A percentile compares a stretch with the other conserved stretches of the same genome.
These are phyloP conservation scores for Vicugna pacos DNA, from an alignment of 2,113 vertebrate genomes.

Conservation along the genomic window DNA sequence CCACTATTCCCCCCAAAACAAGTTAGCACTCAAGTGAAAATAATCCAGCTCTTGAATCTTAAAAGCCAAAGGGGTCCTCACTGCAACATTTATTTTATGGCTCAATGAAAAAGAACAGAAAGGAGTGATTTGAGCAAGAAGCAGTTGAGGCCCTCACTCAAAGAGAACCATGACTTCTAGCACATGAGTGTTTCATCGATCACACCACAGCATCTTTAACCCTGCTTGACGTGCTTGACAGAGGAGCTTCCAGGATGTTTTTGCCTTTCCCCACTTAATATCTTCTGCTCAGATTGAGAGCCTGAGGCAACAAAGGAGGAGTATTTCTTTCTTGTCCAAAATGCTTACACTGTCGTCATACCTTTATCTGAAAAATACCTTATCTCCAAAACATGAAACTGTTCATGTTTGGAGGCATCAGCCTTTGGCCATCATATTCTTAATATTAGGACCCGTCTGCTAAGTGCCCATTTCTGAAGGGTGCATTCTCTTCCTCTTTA, in stretches of 20 bases:
- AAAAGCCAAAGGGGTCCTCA: not conserved
- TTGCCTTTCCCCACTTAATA: not conserved
- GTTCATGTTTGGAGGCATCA: not conserved
- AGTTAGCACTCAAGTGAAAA: not conserved
- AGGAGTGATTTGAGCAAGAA: constrained; percentile 31
- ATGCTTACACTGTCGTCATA: not conserved
- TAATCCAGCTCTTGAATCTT: constrained; percentile 10
- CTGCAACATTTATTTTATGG: not conserved
- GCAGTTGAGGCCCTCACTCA: not conserved
- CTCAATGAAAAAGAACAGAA: not conserved
- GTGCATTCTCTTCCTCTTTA: not conserved
- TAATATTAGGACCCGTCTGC: not conserved
- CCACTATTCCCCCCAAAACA: not conserved
- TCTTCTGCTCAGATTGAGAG: not conserved
- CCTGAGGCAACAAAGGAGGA: not conserved
- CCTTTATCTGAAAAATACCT: constrained; percentile 13
- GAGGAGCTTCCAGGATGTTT: not conserved
- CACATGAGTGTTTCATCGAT: not conserved
- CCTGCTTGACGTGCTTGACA: not conserved
- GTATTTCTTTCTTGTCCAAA: not conserved
- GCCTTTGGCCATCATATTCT: not conserved
- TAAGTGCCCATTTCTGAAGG: not conserved
- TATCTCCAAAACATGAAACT: not conserved
- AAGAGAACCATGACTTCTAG: not conserved
- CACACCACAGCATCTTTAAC: not conserved